These are phyloP conservation scores for Cossypha polioptera DNA, from an alignment of 2,797 vertebrate genomes.

Conservation along the genomic window DNA sequence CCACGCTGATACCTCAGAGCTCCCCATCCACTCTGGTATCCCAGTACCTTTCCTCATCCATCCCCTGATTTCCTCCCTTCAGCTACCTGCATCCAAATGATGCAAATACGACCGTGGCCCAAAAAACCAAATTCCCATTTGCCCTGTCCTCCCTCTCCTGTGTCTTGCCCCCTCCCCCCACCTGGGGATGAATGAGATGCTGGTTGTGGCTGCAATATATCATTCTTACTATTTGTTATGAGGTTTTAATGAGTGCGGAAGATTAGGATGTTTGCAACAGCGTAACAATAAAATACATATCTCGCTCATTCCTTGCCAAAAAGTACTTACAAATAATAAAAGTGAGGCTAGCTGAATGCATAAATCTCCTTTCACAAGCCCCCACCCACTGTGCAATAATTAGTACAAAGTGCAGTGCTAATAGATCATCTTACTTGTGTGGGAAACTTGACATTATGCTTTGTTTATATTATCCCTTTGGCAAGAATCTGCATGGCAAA, in stretches of 20 bases:
- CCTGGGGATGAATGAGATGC: conserved; percentile 50
- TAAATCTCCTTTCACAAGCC: conserved; percentile 69
- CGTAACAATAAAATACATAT: conserved; percentile 67
- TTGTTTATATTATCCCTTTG: conserved; percentile 72
- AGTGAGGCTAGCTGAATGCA: conserved; percentile 71
- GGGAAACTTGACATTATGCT: conserved; percentile 72
- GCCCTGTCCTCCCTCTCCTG: not conserved
- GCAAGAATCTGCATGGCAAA: conserved; percentile 70
- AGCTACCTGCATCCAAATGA: not conserved
- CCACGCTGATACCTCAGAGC: not conserved
- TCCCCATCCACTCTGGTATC: not conserved
- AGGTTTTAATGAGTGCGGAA: conserved; percentile 66
- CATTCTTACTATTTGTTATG: conserved; percentile 70
- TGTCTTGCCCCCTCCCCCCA: not conserved
- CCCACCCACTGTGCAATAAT: conserved; percentile 74
- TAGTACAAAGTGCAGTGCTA: conserved; percentile 74
- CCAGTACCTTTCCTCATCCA: not conserved
- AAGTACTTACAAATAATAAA: conserved; percentile 72
- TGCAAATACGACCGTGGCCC: not conserved
- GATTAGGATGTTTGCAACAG: conserved; percentile 67
- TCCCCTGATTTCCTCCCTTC: not conserved
- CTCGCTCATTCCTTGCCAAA: conserved; percentile 66
- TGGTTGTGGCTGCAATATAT: conserved; percentile 55
- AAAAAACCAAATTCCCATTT: not conserved
- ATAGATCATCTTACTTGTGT: conserved; percentile 70